phyloP scores from a whole-genome alignment of 2,888 invertebrate species.

The Alloplasta piceator region DNA sequence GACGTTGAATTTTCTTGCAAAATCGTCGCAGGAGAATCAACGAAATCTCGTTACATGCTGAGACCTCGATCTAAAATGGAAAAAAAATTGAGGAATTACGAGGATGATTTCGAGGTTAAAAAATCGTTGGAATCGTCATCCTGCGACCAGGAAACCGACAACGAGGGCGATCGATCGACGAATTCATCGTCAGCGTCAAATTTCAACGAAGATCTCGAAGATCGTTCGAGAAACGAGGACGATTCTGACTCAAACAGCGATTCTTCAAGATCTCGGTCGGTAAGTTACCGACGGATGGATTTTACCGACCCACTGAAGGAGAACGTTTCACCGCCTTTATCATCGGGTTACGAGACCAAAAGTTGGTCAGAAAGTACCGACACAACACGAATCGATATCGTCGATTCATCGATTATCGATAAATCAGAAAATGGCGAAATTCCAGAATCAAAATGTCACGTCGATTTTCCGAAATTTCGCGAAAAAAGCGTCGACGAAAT shows the following conservation, averaged over 20 bases:
- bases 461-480: neutral
- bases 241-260: neutral
- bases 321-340: neutral
- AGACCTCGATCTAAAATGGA: neutral
- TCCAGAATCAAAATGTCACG: neutral
- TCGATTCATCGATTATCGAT: neutral
- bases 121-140: neutral
- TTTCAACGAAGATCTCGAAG: neutral
- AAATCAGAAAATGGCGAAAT: too few species aligned
- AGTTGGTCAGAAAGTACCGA: neutral
- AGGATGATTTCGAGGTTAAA: neutral
- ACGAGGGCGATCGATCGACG: neutral
- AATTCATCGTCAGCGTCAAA: neutral
- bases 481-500: neutral
- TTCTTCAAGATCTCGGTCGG: neutral
- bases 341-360: constrained; percentile 22
- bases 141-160: neutral
- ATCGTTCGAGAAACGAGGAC: neutral
- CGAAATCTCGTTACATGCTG: constrained; percentile 25
- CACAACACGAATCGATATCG: constrained; percentile 10
- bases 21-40: neutral
- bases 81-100: neutral
- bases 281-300: neutral
- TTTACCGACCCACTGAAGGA: neutral
- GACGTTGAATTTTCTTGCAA: neutral